These are phyloP conservation scores for Falco punctatus DNA, from an alignment of 2,113 vertebrate species.

Conservation along the genomic window DNA sequence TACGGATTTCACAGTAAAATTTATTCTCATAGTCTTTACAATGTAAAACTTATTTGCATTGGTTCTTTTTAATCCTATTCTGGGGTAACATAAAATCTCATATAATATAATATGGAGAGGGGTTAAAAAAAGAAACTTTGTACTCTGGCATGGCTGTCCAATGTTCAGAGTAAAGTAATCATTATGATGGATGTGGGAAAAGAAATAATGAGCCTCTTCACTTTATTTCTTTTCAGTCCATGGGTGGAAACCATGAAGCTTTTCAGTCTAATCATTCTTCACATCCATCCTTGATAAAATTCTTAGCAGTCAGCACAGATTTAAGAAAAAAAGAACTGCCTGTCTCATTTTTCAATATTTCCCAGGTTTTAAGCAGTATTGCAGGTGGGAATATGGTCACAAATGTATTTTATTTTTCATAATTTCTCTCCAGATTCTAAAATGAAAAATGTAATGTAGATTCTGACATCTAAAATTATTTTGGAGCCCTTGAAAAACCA, in stretches of 20 bases:
- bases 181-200: constrained; percentile 4
- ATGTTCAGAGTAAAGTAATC: constrained; percentile 17
- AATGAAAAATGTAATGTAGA: not conserved
- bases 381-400: not conserved
- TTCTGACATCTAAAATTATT: not conserved
- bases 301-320: constrained; percentile 50
- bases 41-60: not conserved
- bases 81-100: not conserved
- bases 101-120: not conserved
- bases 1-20: not conserved
- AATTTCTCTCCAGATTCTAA: not conserved
- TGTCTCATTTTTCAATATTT: constrained; percentile 8
- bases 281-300: constrained; percentile 58
- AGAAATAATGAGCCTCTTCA: constrained; percentile 15
- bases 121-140: not conserved
- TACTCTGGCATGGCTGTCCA: not conserved
- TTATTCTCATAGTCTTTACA: not conserved
- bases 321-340: not conserved
- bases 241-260: constrained; percentile 17
- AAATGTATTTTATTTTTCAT: not conserved
- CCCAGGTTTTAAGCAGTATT: constrained; percentile 17
- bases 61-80: not conserved
- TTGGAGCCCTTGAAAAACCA: not conserved
- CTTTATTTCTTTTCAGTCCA: constrained; percentile 29
- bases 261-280: constrained; percentile 59